These are phyloP conservation scores for Drosophila longiperda DNA, from an alignment of 2,888 invertebrate genomes.

Conservation along the genomic window DNA sequence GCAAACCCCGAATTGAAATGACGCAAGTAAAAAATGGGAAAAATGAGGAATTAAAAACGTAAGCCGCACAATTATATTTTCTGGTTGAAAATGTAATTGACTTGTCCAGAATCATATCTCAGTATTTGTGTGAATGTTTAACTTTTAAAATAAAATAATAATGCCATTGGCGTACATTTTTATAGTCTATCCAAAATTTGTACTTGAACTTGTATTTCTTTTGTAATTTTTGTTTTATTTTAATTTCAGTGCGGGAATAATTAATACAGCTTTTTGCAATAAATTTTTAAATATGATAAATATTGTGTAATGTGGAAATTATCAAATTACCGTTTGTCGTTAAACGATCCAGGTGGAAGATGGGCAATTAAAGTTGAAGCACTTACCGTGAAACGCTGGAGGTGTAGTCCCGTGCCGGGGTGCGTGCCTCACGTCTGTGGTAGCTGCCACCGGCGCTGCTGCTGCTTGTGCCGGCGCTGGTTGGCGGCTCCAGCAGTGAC, in stretches of 20 bases:
- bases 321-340: background rate
- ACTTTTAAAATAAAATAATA: background rate
- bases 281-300: background rate
- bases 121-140: too few relatives aligned
- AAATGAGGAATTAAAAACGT: background rate
- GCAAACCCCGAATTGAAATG: too few relatives aligned
- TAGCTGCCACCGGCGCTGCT: conserved; percentile 56
- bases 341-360: background rate
- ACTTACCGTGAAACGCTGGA: conserved; percentile 80
- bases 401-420: conserved; percentile 78
- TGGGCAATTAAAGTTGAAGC: background rate
- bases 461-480: conserved; percentile 41
- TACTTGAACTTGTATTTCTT: too few relatives aligned
- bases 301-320: background rate
- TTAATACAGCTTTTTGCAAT: background rate
- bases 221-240: background rate
- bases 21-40: background rate
- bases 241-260: background rate
- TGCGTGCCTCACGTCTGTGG: conserved; percentile 79
- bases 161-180: background rate
- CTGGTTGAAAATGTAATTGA: background rate
- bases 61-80: background rate
- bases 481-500: conserved; percentile 82
- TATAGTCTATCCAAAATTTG: background rate
- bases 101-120: background rate